Evolutionary conservation across 1,140 invertebrate genomes (phyloP).

Genomic region (Bicyclus anynana): DNA sequence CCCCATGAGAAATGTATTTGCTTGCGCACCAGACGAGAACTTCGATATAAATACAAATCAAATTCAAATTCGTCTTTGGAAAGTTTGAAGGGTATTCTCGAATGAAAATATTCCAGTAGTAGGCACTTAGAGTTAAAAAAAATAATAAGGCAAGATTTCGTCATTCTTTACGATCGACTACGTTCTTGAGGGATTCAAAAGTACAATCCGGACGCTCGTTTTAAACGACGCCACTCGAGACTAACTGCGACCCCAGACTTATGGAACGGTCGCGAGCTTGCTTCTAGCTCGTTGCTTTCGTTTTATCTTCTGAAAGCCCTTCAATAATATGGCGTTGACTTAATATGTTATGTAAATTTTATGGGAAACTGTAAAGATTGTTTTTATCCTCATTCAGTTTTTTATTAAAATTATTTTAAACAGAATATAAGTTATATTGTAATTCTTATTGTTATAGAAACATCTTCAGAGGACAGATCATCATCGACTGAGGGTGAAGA

Average conservation of each 20-base stretch:
- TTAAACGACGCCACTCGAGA: constrained; percentile 61
- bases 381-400: not conserved
- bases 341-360: not conserved
- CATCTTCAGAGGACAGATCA: constrained; percentile 63
- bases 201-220: constrained; percentile 45
- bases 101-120: constrained; percentile 8
- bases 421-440: not conserved
- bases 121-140: constrained; percentile 10
- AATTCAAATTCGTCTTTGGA: not conserved
- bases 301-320: constrained; percentile 39
- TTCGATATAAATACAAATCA: not conserved
- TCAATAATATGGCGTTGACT: constrained; percentile 15
- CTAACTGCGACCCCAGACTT: constrained; percentile 44
- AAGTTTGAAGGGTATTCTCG: constrained; percentile 4
- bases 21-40: constrained; percentile 1
- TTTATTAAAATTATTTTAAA: not conserved
- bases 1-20: constrained; percentile 1
- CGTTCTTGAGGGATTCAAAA: constrained; percentile 32
- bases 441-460: constrained; percentile 55
- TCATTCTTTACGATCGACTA: constrained; percentile 36
- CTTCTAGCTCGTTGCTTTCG: constrained; percentile 43
- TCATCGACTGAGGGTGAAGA: constrained; percentile 65
- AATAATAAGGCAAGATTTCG: constrained; percentile 22
- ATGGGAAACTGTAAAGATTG: not conserved
- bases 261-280: constrained; percentile 24